A percentile compares a stretch with the other conserved stretches of the same genome.
Conservation (phyloP, 2,888 invertebrate genomes). For the Amiota mariae region DNA sequence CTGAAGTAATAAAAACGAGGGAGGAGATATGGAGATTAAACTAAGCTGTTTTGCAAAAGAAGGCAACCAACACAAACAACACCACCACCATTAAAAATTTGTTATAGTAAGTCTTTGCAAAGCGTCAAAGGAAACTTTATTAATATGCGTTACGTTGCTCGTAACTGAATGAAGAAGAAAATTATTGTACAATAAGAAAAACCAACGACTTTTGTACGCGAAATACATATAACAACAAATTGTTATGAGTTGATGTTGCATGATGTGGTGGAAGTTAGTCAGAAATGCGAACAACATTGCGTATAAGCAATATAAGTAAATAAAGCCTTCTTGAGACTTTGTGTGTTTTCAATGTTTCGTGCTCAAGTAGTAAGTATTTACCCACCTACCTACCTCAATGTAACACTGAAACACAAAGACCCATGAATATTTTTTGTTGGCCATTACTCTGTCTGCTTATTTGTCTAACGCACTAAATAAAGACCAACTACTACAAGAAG, state of each 20-base stretch:
- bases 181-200: neutral
- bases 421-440: neutral
- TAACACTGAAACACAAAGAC: neutral
- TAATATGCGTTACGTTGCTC: constrained; percentile 19
- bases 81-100: no score
- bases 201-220: neutral
- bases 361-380: neutral
- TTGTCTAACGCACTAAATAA: neutral
- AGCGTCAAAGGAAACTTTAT: neutral
- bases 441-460: neutral
- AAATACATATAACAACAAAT: no score
- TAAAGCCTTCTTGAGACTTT: neutral
- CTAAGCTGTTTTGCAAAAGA: no score
- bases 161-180: neutral
- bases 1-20: no score
- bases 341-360: neutral
- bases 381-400: constrained; percentile 6
- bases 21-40: no score
- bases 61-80: no score
- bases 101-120: no score
- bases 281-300: neutral
- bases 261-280: neutral
- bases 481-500: constrained; percentile 3
- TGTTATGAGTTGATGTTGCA: neutral
- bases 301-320: constrained; percentile 12